A percentile compares a stretch with the other conserved stretches of the same genome.
Evolutionary conservation across 2,797 vertebrate species (phyloP).

Genomic region (Takifugu ocellatus): DNA sequence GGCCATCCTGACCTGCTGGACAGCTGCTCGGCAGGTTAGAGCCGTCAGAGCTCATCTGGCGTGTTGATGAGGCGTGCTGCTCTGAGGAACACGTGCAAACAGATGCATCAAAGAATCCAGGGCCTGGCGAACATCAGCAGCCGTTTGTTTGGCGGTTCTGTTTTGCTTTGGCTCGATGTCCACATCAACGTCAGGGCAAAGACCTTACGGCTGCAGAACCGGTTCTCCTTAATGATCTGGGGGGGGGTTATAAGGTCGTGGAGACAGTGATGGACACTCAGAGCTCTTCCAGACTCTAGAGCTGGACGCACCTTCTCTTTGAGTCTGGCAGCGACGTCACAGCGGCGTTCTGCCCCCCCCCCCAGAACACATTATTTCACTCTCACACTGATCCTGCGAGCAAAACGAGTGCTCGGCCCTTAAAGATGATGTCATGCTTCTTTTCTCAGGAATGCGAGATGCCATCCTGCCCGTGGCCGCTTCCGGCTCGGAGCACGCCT

Average conservation of each 20-base stretch:
- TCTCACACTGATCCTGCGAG: too few relatives aligned
- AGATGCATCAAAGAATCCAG: not conserved
- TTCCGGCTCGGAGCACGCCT: conserved; percentile 73
- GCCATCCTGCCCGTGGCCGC: conserved; percentile 75
- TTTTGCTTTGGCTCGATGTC: conserved; percentile 12
- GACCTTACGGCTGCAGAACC: conserved; percentile 8
- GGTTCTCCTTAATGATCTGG: conserved; percentile 8
- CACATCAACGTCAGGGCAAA: conserved; percentile 9
- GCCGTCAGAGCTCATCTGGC: too few relatives aligned
- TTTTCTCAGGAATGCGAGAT: conserved; percentile 84
- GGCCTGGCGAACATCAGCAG: not conserved
- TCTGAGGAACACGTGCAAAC: too few relatives aligned
- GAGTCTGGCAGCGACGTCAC: too few relatives aligned
- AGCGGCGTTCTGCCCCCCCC: too few relatives aligned
- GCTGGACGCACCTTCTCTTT: not conserved
- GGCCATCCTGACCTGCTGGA: too few relatives aligned
- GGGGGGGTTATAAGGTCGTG: conserved; percentile 6
- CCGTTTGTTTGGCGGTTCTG: conserved; percentile 2
- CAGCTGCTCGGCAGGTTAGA: too few relatives aligned
- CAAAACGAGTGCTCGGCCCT: too few relatives aligned
- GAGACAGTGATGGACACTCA: conserved; percentile 16
- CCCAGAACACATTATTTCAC: too few relatives aligned
- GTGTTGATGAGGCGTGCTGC: too few relatives aligned
- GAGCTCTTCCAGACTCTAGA: conserved; percentile 17
- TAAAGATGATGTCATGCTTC: too few relatives aligned